Percentiles rank a stretch among this genome's conserved stretches.
phyloP scores from a whole-genome alignment of 2,888 invertebrate species.

The Lordiphosa fenestrarum region DNA sequence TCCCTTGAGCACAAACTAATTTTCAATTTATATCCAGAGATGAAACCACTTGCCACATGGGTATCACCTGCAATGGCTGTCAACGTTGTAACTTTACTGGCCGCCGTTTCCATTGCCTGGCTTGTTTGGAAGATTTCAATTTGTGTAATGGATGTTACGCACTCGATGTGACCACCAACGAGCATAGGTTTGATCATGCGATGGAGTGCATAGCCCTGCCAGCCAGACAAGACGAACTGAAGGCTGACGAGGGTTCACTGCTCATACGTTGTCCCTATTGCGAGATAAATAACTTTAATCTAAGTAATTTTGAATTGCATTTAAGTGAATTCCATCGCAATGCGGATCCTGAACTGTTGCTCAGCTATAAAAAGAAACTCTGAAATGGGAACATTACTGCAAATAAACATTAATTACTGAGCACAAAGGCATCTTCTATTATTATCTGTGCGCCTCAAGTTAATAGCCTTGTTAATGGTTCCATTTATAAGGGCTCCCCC shows the following conservation, averaged over 20 bases:
- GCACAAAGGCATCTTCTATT: conserved; percentile 17
- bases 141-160: conserved; percentile 26
- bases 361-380: conserved; percentile 14
- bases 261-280: conserved; percentile 23
- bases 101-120: conserved; percentile 24
- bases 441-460: not conserved
- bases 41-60: conserved; percentile 13
- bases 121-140: conserved; percentile 19
- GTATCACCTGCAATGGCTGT: conserved; percentile 24
- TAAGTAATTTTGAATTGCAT: conserved; percentile 16
- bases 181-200: conserved; percentile 32
- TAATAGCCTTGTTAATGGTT: conserved; percentile 12
- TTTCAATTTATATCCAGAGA: not conserved
- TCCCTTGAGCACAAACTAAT: not conserved
- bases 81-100: conserved; percentile 14
- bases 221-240: not conserved
- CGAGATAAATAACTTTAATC: conserved; percentile 19
- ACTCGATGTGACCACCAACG: conserved; percentile 17
- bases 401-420: conserved; percentile 15
- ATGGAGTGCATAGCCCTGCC: conserved; percentile 19
- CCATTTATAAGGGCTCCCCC: conserved; percentile 6
- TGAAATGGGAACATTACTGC: conserved; percentile 3
- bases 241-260: not conserved
- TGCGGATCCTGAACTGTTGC: conserved; percentile 11
- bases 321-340: conserved; percentile 15